Conservation (phyloP, 2,888 invertebrate species). For the Chymomyza caudatula region DNA sequence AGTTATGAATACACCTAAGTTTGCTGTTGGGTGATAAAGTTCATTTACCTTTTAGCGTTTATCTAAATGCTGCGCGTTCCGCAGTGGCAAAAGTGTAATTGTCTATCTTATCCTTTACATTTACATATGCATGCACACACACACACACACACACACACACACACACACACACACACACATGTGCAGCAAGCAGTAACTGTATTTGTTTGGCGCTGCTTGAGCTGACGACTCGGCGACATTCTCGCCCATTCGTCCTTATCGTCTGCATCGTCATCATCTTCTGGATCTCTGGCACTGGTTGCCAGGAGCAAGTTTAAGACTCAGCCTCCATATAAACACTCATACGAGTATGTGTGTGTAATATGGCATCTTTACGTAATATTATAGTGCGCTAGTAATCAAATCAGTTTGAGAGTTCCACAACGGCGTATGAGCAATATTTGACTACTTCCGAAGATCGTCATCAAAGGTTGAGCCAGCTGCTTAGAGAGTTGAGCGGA, state of each 20-base stretch:
- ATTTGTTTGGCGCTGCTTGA: constrained; percentile 59
- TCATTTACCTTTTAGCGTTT: constrained; percentile 68
- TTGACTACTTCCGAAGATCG: no score
- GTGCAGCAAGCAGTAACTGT: constrained; percentile 40
- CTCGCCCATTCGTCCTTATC: not conserved
- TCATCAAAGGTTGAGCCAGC: no score
- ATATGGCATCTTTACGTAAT: not conserved
- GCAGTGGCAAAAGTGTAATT: constrained; percentile 65
- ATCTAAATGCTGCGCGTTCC: constrained; percentile 48
- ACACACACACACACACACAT: not conserved
- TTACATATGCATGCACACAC: constrained; percentile 23
- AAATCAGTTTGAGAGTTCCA: not conserved
- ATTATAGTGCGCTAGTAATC: not conserved
- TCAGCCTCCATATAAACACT: no score
- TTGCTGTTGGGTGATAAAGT: constrained; percentile 60
- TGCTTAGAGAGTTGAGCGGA: no score
- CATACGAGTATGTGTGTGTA: not conserved
- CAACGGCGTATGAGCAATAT: not conserved
- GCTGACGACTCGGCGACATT: constrained; percentile 22
- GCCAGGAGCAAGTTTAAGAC: no score
- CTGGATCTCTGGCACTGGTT: not conserved
- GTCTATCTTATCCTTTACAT: constrained; percentile 60
- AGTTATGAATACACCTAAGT: constrained; percentile 30
- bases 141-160: constrained; percentile 12
- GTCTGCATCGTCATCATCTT: not conserved